These are phyloP conservation scores for Sternarchorhynchus goeldii DNA, from an alignment of 2,797 vertebrate species.

Conservation along the genomic window DNA sequence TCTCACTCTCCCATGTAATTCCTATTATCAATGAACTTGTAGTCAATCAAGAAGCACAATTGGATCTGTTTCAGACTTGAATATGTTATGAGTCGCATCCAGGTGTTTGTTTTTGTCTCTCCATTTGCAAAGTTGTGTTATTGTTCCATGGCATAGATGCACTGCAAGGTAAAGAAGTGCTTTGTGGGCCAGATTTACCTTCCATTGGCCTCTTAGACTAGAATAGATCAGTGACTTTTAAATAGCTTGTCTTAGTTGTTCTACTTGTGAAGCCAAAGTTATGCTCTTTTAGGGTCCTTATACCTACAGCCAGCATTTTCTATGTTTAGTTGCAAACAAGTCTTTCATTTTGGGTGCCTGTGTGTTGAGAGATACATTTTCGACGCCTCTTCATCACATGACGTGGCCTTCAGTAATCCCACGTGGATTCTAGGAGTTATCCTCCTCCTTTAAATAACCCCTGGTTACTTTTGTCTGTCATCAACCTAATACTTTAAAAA, in stretches of 20 bases:
- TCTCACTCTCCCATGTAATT: not conserved
- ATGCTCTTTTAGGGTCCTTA: not conserved
- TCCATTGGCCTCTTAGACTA: not conserved
- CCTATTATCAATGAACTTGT: no score
- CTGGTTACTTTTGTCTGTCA: conserved; percentile 12
- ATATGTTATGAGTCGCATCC: not conserved
- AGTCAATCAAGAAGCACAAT: not conserved
- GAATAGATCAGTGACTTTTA: conserved; percentile 22
- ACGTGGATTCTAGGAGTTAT: not conserved
- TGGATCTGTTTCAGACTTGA: not conserved
- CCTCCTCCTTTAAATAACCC: not conserved
- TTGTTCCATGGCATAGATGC: conserved; percentile 10
- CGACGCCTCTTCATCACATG: not conserved
- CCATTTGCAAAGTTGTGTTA: not conserved
- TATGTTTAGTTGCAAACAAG: not conserved
- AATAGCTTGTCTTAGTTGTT: not conserved
- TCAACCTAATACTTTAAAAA: not conserved
- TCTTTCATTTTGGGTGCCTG: not conserved
- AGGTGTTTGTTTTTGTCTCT: not conserved
- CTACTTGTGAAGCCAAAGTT: not conserved
- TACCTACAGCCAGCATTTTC: not conserved
- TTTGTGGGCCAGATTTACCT: not conserved
- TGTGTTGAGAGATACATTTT: not conserved
- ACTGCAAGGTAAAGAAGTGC: conserved; percentile 30
- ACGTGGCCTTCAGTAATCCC: not conserved